A percentile compares a stretch with the other conserved stretches of the same genome.
These are phyloP conservation scores for Taeniopygia guttata DNA, from an alignment of 2,797 vertebrate species.

Conservation along the genomic window DNA sequence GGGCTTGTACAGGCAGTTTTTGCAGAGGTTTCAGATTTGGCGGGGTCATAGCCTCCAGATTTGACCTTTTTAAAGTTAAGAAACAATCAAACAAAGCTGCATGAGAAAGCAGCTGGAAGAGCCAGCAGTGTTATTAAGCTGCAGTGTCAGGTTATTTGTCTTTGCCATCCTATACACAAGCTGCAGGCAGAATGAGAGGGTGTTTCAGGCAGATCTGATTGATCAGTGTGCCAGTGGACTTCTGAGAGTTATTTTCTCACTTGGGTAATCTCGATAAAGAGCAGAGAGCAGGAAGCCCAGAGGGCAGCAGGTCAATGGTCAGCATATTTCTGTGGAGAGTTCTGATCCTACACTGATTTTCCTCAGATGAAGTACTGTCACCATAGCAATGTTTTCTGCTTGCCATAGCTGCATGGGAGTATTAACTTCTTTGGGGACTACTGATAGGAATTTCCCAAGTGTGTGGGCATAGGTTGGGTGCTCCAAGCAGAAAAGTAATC, in stretches of 20 bases:
- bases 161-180: neutral
- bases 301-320: neutral
- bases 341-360: neutral
- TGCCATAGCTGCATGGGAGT: neutral
- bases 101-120: neutral
- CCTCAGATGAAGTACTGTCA: neutral
- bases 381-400: neutral
- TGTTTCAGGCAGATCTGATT: neutral
- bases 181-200: neutral
- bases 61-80: neutral
- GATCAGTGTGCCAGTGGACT: neutral
- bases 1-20: neutral
- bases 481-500: neutral
- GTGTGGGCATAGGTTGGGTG: neutral
- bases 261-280: neutral
- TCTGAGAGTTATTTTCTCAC: neutral
- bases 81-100: neutral
- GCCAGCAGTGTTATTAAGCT: neutral
- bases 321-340: neutral
- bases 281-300: neutral
- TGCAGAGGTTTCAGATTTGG: neutral
- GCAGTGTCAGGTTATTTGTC: slow-evolving; percentile 1
- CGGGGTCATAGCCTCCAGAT: neutral
- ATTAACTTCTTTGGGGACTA: neutral
- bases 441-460: neutral